phyloP scores from a whole-genome alignment of 2,797 vertebrate species.

The Centroberyx gerrardi region DNA sequence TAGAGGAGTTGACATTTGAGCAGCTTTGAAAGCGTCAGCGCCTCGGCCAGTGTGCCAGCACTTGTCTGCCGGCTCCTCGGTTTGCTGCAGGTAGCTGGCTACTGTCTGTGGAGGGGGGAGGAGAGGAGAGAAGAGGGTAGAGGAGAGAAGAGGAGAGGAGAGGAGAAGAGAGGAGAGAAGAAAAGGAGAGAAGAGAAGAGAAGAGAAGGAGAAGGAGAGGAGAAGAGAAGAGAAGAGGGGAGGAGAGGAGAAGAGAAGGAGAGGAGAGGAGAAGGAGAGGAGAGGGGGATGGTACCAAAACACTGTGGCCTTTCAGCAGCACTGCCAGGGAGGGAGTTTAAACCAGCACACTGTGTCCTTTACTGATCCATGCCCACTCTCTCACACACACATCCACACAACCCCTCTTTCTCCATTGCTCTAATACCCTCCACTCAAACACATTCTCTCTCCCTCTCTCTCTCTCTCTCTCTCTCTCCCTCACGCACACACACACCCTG shows the following conservation, averaged over 20 bases:
- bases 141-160: conserved; percentile 17
- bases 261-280: conserved; percentile 1
- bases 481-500: conserved; percentile 35
- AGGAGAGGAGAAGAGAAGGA: not conserved
- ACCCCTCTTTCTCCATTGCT: conserved; percentile 63
- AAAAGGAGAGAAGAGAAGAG: conserved; percentile 16
- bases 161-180: not conserved
- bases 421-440: conserved; percentile 41
- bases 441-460: conserved; percentile 28
- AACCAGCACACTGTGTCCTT: conserved; percentile 81
- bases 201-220: conserved; percentile 16
- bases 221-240: conserved; percentile 8
- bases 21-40: conserved; percentile 48
- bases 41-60: conserved; percentile 49
- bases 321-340: conserved; percentile 72
- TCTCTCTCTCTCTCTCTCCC: conserved; percentile 15
- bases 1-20: conserved; percentile 75
- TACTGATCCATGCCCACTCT: conserved; percentile 63
- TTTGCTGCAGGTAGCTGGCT: conserved; percentile 37
- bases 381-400: conserved; percentile 50
- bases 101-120: conserved; percentile 6
- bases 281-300: conserved; percentile 45
- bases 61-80: conserved; percentile 15
- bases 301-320: conserved; percentile 81
- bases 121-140: conserved; percentile 14